Evolutionary conservation across 1,140 invertebrate species (phyloP), one percentile per base, ranked within the genome.

Genomic region (Coptotermes formosanus): DNA sequence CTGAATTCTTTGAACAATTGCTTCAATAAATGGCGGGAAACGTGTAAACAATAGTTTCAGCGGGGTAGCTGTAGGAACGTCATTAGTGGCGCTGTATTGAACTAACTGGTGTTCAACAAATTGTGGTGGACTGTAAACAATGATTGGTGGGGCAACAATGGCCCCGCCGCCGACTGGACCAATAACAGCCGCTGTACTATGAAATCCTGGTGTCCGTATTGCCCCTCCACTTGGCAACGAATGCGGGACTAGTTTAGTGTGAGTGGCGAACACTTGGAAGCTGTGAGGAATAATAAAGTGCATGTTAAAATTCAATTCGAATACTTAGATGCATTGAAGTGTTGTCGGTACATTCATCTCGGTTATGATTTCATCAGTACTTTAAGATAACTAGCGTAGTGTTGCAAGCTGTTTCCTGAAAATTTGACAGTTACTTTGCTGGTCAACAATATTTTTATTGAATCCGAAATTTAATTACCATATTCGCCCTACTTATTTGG

Each of bases 21-120:
- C 93, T 88, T 94, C 94, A 75, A 94, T 87, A 44, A 94, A 88
- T 2, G 94, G 93, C 6, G 94, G 94, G 89, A 94, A 94, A 21
- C 81, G 44, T 30, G 85, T 59, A 38, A 83, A 64, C 16, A 86
- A 45, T 21, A 85, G 59, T 44, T 85, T 69, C 32, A 85, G 14
- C 11, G 52, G 85, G 32, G 38, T 14, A 11, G 64, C 25, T 30
- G 30, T 30, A 11, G 64, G 64, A 75, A 30, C 25, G 25, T 25
- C 64, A 16, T 9, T 25, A 30, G 64, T 14, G 64, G 25, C 7
- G 14, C 25, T 25, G 64, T 75, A n/a, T 25, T 25, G 64, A 75
- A 30, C 64, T 30, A 30, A 2, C 9, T 75, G 64, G 14, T 75
- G 64, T 30, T 6, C 64, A 9, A 25, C 44, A 6, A 44, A 21